Evolutionary conservation across 1,140 invertebrate species (phyloP).

Genomic region (Drosophila elegans): DNA sequence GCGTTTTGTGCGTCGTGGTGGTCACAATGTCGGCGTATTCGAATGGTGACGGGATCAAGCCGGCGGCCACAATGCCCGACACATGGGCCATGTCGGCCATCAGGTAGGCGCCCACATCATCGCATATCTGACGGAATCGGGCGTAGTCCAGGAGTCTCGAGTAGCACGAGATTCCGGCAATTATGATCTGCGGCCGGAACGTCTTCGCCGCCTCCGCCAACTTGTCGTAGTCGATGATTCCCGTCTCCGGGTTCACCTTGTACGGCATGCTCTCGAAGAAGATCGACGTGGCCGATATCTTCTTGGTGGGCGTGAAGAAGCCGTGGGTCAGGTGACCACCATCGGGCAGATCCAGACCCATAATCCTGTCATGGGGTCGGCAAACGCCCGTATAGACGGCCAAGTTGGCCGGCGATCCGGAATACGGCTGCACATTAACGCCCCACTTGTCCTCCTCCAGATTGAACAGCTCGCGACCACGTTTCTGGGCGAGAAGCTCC

Average conservation of each 20-base stretch:
- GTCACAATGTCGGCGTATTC: slow-evolving; percentile 97
- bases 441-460: slow-evolving; percentile 96
- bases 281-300: slow-evolving; percentile 98
- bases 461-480: slow-evolving; percentile 93
- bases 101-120: slow-evolving; percentile 94
- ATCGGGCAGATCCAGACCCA: slow-evolving; percentile 98
- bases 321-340: slow-evolving; percentile 98
- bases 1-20: slow-evolving; percentile 98
- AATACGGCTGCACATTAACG: slow-evolving; percentile 99
- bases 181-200: slow-evolving; percentile 97
- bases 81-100: slow-evolving; percentile 98
- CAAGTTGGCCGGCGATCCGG: slow-evolving; percentile 98
- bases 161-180: slow-evolving; percentile 97
- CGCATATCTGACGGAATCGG: slow-evolving; percentile 94
- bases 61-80: slow-evolving; percentile 95
- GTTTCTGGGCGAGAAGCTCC: slow-evolving; percentile 94
- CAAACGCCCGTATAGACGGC: slow-evolving; percentile 96
- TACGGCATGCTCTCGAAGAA: slow-evolving; percentile 99
- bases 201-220: slow-evolving; percentile 92
- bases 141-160: slow-evolving; percentile 94
- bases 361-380: slow-evolving; percentile 97
- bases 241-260: slow-evolving; percentile 94
- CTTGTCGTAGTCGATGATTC: slow-evolving; percentile 97
- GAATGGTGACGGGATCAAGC: slow-evolving; percentile 95
- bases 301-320: slow-evolving; percentile 95